Evolutionary conservation across 64 coral and sea anemone genomes (phyloP), one percentile per base, ranked within the genome.

Genomic region (Dendrophyllia cribrosa): DNA sequence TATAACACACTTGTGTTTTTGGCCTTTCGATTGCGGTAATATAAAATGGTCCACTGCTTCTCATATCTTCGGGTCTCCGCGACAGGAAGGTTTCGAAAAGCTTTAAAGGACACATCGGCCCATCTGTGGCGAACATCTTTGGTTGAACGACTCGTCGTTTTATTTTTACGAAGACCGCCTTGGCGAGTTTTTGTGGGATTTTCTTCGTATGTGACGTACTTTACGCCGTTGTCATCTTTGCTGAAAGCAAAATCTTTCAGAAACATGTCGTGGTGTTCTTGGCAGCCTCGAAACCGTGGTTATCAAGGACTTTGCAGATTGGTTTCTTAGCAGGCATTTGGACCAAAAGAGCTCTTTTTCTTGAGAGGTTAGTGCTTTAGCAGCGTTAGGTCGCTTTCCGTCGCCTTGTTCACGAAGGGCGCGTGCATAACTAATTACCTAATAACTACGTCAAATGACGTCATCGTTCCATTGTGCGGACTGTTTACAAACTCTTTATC

Each of bases 1-100:
- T 76, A 7, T 51, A 76, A 45, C 73, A 76, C 16, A 76, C 48
- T 52, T 52, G 5, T 16, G 22, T 7, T 24, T 22, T 69, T 24
- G 46, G 46, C 26, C 17, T 11, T 34, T 51, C 73, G 51, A 76
- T 76, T 16, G 51, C 15, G 0, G 73, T 15, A 7, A 76, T 45
- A 51, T 76, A 49, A 51, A 76, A 76, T 51, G 73, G 73, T 16
- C 73, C 73, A 76, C 14, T 86, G 34, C 61, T 86, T 67, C 50
- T 44, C 61, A 86, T 68, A 49, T 43, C 62, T 47, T 86, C 34
- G 5, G 44, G 62, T 67, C 82, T 63, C 8, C 20, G 82, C 4
- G 19, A 17, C 3, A 23, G 24, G 9, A 19, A 0, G 1, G 58
- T 67, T 46, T 69, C 69, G 16, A 86, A 47, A 68, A 69, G 10